A percentile compares a stretch with the other conserved stretches of the same genome.
These are phyloP conservation scores for Drosophila fuyamai DNA, from an alignment of 1,140 invertebrate genomes.

Conservation along the genomic window DNA sequence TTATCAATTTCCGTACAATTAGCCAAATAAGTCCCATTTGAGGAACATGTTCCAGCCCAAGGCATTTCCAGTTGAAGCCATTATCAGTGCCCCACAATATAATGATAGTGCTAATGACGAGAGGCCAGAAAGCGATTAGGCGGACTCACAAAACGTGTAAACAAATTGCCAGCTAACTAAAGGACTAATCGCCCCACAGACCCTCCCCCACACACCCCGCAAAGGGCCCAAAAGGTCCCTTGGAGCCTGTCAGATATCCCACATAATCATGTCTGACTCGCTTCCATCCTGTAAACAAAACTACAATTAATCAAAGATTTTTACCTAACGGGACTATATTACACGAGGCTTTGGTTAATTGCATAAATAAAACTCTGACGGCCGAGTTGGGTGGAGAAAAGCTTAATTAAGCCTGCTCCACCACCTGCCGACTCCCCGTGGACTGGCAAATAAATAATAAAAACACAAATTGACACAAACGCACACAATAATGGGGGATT, in stretches of 20 bases:
- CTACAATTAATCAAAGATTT: constrained; percentile 82
- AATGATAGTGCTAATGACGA: constrained; percentile 66
- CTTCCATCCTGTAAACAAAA: constrained; percentile 74
- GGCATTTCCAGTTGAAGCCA: constrained; percentile 2
- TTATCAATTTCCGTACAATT: constrained; percentile 18
- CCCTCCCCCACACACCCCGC: constrained; percentile 4
- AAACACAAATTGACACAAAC: constrained; percentile 78
- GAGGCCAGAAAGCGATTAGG: constrained; percentile 54
- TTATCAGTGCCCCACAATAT: constrained; percentile 9
- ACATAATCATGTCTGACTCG: constrained; percentile 56
- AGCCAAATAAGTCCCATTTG: not conserved
- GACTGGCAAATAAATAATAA: constrained; percentile 79
- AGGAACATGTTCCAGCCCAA: constrained; percentile 1
- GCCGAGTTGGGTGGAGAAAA: constrained; percentile 11
- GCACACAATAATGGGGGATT: constrained; percentile 31
- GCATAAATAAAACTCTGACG: constrained; percentile 72
- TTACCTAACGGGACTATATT: constrained; percentile 69
- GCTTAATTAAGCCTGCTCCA: constrained; percentile 70
- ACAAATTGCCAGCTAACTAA: constrained; percentile 59
- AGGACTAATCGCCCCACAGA: constrained; percentile 61
- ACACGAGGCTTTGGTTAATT: constrained; percentile 80
- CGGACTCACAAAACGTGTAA: constrained; percentile 28
- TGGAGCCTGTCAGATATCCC: constrained; percentile 36
- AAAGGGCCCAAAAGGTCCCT: constrained; percentile 17
- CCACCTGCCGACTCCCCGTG: constrained; percentile 54